phyloP scores from a whole-genome alignment of 2,888 invertebrate genomes.

The Ischnus inquisitorius region DNA sequence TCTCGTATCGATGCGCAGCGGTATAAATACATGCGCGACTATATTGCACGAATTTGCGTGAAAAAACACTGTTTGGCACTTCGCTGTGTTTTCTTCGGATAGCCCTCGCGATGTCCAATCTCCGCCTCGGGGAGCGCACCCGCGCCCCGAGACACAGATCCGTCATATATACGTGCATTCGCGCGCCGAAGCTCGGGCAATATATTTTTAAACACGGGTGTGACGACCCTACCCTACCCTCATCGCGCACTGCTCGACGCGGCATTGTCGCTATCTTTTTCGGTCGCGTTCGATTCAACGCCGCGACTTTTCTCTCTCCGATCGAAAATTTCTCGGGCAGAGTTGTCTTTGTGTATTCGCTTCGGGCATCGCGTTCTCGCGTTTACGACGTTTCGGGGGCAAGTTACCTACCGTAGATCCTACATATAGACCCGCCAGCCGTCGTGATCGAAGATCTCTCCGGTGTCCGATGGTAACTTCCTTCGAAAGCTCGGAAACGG shows the following conservation, averaged over 20 bases:
- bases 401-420: constrained; percentile 44
- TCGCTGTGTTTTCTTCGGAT: neutral
- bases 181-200: neutral
- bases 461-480: constrained; percentile 14
- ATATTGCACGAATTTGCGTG: constrained; percentile 23
- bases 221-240: neutral
- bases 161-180: constrained; percentile 4
- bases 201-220: constrained; percentile 56
- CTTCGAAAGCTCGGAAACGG: constrained; percentile 5
- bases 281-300: too few relatives aligned
- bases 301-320: too few relatives aligned
- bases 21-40: constrained; percentile 4
- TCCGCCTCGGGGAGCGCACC: constrained; percentile 13
- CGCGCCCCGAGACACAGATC: constrained; percentile 4
- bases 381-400: constrained; percentile 8
- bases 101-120: neutral
- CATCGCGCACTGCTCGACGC: too few relatives aligned
- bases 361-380: neutral
- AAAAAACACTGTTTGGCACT: neutral
- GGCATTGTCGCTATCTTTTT: too few relatives aligned
- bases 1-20: constrained; percentile 1
- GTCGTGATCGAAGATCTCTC: constrained; percentile 18
- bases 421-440: constrained; percentile 44
- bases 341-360: too few relatives aligned
- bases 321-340: too few relatives aligned